Evolutionary conservation across 2,888 invertebrate species (phyloP).

Genomic region (Drosophila falleni): DNA sequence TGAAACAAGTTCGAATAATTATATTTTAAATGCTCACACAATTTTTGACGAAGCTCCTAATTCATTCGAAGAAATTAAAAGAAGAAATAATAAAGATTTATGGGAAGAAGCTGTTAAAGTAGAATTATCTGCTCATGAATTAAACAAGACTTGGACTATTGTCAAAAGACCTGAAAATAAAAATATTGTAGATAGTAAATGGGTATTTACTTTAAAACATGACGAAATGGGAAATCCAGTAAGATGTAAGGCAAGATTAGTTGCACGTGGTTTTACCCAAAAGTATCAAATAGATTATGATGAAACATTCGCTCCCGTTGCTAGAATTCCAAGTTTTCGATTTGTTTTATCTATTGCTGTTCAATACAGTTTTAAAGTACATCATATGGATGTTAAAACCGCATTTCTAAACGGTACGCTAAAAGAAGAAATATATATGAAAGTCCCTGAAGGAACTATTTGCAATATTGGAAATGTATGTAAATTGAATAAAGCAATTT

Average conservation of each 20-base stretch:
- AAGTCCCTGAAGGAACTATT: slow-evolving; percentile 38
- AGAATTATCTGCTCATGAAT: background rate
- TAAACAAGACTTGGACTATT: slow-evolving; percentile 18
- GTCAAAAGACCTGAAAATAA: slow-evolving; percentile 17
- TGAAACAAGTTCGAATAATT: background rate
- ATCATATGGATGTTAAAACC: slow-evolving; percentile 8
- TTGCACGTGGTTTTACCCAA: slow-evolving; percentile 46
- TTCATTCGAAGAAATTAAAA: background rate
- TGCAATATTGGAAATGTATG: slow-evolving; percentile 24
- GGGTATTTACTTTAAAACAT: slow-evolving; percentile 58
- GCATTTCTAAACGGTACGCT: background rate
- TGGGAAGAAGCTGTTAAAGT: background rate
- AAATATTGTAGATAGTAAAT: slow-evolving; percentile 47
- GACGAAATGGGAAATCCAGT: slow-evolving; percentile 38
- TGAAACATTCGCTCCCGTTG: slow-evolving; percentile 47
- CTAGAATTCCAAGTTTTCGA: slow-evolving; percentile 47
- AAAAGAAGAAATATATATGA: slow-evolving; percentile 1
- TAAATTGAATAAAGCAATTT: slow-evolving; percentile 50
- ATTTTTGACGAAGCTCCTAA: background rate
- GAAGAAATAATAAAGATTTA: background rate
- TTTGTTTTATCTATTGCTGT: slow-evolving; percentile 16
- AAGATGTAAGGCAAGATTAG: slow-evolving; percentile 33
- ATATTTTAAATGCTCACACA: background rate
- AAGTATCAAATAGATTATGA: slow-evolving; percentile 41
- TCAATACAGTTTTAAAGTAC: background rate